Base-by-base conservation (phyloP, 53 echinoderm and acorn worm genomes). In the Mesocentrotus franciscanus region DNA sequence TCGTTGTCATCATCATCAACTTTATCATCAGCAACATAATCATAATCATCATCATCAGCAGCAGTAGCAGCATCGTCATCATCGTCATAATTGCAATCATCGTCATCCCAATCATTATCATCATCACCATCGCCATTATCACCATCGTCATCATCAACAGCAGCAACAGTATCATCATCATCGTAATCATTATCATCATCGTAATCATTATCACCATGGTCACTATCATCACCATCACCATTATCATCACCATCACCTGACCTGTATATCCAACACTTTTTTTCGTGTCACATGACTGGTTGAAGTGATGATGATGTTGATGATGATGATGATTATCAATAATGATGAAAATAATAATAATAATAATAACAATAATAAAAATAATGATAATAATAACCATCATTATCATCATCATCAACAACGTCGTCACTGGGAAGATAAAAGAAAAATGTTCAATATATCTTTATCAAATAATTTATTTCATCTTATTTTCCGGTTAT, bases 1-100 rank as follows among this genome's bases (percentile, higher is more conserved):
- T 92, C 92, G 72, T 92, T 16, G 36, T 57, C 92, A 56, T 74
- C 56, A 26, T 57, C 75, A 49, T 92, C 56, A 26, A 49, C 39
- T 64, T 91, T 32, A 91, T 68, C 92, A 91, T 68, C n/a, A 78
- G 35, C 13, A 78, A 33, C 55, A 56, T 85, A 1, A n/a, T 26
- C 87, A 56, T 58, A 26, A 56, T n/a, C 58, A 57, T 11, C 87
- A 87, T 58, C 85, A 92, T 56, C n/a, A n/a, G n/a, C n/a, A n/a
- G n/a, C n/a, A n/a, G n/a, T n/a, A n/a, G n/a, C n/a, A 1, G 61
- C 61, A 27, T 90, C n/a, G 20, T 90, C 32, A 90, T 61, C n/a
- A 27, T 60, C 61, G 20, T 60, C 90, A 60, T 61, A 27, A 61
- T 90, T 18, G 59, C 4, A 0, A 60, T 22, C 29, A 90, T 57